A percentile compares a stretch with the other conserved stretches of the same genome.
Evolutionary conservation across 2,113 vertebrate species (phyloP).

Genomic region (Gymnarchus niloticus): DNA sequence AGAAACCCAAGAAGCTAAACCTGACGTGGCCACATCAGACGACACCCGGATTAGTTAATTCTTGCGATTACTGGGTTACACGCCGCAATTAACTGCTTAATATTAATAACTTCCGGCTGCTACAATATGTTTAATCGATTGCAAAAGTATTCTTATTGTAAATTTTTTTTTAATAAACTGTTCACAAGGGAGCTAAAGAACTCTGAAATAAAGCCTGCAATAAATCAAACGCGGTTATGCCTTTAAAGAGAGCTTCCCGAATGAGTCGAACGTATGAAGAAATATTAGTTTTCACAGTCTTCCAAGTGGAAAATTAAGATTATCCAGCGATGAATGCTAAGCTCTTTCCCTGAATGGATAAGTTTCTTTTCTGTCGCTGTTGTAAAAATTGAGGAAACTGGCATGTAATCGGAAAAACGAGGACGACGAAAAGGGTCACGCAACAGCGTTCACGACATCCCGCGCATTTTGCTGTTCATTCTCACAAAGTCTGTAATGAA

Average conservation of each 20-base stretch:
- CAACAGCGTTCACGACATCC: background rate
- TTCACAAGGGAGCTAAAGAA: background rate
- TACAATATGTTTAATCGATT: too few relatives aligned
- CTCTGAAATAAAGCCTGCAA: background rate
- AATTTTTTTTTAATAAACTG: too few relatives aligned
- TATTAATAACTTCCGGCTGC: background rate
- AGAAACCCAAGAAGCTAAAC: background rate
- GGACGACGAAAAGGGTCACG: background rate
- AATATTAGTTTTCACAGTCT: background rate
- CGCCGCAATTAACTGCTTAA: background rate
- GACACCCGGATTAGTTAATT: background rate
- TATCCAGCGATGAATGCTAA: background rate
- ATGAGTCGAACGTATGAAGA: background rate
- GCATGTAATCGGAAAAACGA: background rate
- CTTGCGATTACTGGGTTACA: background rate
- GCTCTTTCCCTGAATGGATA: background rate
- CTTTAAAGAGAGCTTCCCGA: background rate
- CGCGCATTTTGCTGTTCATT: background rate
- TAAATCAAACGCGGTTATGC: background rate
- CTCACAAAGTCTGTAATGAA: background rate
- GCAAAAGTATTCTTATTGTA: too few relatives aligned
- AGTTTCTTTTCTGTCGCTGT: background rate
- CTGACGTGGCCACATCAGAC: background rate
- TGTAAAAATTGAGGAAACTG: background rate
- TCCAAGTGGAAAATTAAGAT: background rate